phyloP scores from a whole-genome alignment of 2,888 invertebrate species.

The Ferdinandea cuprea region DNA sequence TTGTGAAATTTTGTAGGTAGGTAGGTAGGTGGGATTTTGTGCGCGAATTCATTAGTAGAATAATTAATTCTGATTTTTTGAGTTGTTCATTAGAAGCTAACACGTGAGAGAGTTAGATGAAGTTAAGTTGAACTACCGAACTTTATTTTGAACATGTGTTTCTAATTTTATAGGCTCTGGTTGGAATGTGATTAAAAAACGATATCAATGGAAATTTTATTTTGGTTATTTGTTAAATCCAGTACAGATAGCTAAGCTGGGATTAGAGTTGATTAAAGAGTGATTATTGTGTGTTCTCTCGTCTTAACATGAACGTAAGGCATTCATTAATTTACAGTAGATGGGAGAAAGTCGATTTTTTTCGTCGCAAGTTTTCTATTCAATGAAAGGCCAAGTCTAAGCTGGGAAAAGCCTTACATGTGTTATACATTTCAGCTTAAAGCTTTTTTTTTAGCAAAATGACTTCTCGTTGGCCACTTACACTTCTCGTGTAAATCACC shows the following conservation, averaged over 20 bases:
- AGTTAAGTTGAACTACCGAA: constrained; percentile 51
- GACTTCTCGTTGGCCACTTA: no score
- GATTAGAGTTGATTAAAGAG: background rate
- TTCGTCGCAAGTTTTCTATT: no score
- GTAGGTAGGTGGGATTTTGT: constrained; percentile 41
- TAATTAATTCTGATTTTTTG: background rate
- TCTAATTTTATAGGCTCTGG: constrained; percentile 18
- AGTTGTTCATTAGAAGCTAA: constrained; percentile 39
- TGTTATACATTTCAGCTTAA: no score
- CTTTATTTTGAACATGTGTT: constrained; percentile 49
- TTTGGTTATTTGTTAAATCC: background rate
- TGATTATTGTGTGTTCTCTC: no score
- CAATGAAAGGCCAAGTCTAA: no score
- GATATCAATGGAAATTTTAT: constrained; percentile 30
- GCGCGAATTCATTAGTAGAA: constrained; percentile 49
- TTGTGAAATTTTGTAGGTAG: constrained; percentile 18
- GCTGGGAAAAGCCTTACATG: background rate
- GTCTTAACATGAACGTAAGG: background rate
- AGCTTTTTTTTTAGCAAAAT: no score
- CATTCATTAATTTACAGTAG: no score
- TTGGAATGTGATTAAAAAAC: constrained; percentile 7
- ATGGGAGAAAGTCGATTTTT: background rate
- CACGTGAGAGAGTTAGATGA: constrained; percentile 29
- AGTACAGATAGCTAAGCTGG: background rate
- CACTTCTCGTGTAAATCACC: no score